These are phyloP conservation scores for Drosophila paranaensis DNA, from an alignment of 2,888 invertebrate genomes.

Conservation along the genomic window DNA sequence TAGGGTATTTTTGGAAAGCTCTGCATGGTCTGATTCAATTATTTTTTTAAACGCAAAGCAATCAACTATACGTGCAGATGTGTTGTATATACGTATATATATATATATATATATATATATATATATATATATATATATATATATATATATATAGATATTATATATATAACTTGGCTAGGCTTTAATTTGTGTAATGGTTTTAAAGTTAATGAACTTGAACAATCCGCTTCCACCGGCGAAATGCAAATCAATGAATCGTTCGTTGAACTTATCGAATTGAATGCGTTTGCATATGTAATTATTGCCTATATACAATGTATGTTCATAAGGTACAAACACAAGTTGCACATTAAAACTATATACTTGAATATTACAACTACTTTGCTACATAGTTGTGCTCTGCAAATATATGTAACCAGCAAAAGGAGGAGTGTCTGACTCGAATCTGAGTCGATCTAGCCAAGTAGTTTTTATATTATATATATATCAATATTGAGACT, in stretches of 20 bases:
- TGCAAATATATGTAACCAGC: too few relatives aligned
- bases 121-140: slow-evolving; percentile 2
- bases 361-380: background rate
- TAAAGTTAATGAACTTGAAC: slow-evolving; percentile 65
- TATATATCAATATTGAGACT: too few relatives aligned
- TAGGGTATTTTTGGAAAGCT: slow-evolving; percentile 12
- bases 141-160: background rate
- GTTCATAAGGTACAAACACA: slow-evolving; percentile 13
- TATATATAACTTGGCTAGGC: slow-evolving; percentile 1
- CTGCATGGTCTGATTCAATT: slow-evolving; percentile 1
- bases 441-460: background rate
- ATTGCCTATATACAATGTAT: slow-evolving; percentile 24
- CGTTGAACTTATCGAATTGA: slow-evolving; percentile 58
- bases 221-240: slow-evolving; percentile 44
- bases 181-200: slow-evolving; percentile 14
- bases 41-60: background rate
- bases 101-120: slow-evolving; percentile 11
- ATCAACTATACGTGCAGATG: slow-evolving; percentile 7
- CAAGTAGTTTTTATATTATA: too few relatives aligned
- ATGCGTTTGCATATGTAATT: slow-evolving; percentile 43
- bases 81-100: slow-evolving; percentile 1
- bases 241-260: slow-evolving; percentile 57
- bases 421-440: background rate
- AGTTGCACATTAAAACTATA: slow-evolving; percentile 13
- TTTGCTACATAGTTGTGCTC: background rate